Evolutionary conservation across 2,113 vertebrate species (phyloP).

Genomic region (Hippocampus barbouri): DNA sequence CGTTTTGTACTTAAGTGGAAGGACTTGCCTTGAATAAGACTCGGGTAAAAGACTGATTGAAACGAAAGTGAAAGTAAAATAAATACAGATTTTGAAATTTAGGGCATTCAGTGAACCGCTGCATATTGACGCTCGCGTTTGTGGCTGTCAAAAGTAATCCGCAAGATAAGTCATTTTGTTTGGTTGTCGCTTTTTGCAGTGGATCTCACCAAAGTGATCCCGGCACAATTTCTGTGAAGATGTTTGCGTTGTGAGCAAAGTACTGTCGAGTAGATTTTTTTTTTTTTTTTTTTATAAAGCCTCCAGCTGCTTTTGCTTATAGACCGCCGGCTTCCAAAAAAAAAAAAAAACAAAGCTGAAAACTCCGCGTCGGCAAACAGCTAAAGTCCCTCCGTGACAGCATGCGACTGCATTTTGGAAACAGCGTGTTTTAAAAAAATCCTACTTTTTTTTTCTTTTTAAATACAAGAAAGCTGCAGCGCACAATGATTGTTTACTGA

Average conservation of each 20-base stretch:
- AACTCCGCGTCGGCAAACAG: background rate
- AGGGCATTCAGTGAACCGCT: too few relatives aligned
- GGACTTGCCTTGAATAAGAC: background rate
- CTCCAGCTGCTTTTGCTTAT: constrained; percentile 17
- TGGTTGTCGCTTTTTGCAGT: background rate
- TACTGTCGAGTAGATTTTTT: too few relatives aligned
- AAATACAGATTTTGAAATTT: background rate
- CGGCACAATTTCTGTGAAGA: constrained; percentile 2
- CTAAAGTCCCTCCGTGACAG: background rate
- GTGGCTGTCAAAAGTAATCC: background rate
- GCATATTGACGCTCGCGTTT: too few relatives aligned
- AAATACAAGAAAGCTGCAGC: background rate
- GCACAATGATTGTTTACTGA: background rate
- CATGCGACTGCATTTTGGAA: background rate
- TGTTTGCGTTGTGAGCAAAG: background rate
- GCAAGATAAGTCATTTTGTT: background rate
- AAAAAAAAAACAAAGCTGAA: constrained; percentile 7
- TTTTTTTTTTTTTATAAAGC: constrained; percentile 6
- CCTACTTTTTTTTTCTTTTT: background rate
- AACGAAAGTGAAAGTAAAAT: background rate
- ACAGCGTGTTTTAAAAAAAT: background rate
- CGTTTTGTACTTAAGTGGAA: background rate
- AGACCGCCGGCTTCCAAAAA: background rate
- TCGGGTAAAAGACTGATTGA: background rate
- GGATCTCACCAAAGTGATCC: background rate